phyloP scores from a whole-genome alignment of 1,140 invertebrate genomes.

The Rhopalosiphum maidis region DNA sequence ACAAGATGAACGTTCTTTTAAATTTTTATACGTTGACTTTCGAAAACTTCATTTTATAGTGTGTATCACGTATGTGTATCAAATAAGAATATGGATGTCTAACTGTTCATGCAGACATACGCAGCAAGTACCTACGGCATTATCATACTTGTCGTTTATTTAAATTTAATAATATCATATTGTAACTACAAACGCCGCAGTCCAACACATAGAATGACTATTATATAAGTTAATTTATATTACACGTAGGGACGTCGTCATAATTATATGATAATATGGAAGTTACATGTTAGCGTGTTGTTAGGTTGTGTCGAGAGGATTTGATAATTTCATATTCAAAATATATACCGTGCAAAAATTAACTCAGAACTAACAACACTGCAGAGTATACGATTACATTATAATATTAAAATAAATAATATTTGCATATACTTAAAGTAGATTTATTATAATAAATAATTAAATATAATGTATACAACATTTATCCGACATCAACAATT shows the following conservation, averaged over 20 bases:
- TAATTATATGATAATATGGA: background rate
- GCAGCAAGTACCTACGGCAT: too few species aligned
- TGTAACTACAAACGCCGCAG: too few species aligned
- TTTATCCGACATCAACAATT: background rate
- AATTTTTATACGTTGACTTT: too few species aligned
- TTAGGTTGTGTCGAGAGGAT: too few species aligned
- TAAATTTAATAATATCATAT: background rate
- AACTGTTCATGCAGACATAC: background rate
- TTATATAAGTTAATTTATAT: background rate
- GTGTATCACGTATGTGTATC: too few species aligned
- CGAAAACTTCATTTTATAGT: too few species aligned
- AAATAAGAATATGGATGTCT: background rate
- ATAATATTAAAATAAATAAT: background rate
- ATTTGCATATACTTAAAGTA: background rate
- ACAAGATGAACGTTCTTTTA: too few species aligned
- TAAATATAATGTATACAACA: background rate
- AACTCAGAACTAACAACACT: background rate
- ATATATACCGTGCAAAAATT: background rate
- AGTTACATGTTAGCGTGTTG: too few species aligned
- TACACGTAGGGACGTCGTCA: background rate
- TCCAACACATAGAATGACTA: background rate
- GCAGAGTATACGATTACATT: background rate
- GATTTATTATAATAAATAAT: too few species aligned
- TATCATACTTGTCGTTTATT: too few species aligned
- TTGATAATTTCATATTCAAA: background rate